Conservation (phyloP, 2,797 vertebrate genomes). For the Epinephelus coioides region DNA sequence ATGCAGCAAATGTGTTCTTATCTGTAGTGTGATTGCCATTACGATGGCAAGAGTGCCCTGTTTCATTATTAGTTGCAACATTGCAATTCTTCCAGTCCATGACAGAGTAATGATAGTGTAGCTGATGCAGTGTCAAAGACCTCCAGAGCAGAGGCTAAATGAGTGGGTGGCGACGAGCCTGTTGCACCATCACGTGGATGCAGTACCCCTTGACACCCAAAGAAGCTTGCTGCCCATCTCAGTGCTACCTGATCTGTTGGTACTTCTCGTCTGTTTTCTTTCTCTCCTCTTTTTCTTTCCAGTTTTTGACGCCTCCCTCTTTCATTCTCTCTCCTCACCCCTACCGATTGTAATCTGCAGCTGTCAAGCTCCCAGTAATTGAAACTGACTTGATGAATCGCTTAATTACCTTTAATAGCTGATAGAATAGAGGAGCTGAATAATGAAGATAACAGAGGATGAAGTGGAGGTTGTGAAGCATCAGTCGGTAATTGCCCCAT, state of each 20-base stretch:
- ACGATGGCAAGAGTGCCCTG: constrained; percentile 12
- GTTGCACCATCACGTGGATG: constrained; percentile 48
- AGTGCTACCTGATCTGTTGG: constrained; percentile 24
- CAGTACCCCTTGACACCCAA: constrained; percentile 35
- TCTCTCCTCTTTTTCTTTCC: constrained; percentile 24
- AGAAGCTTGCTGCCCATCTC: constrained; percentile 21
- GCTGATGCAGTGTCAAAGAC: constrained; percentile 48
- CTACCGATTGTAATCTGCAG: constrained; percentile 92
- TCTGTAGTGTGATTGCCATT: constrained; percentile 30
- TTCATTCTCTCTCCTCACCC: constrained; percentile 63
- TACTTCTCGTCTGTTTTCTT: constrained; percentile 44
- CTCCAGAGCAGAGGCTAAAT: constrained; percentile 51
- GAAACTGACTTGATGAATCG: constrained; percentile 96
- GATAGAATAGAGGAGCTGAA: constrained; percentile 91
- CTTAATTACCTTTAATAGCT: constrained; percentile 95
- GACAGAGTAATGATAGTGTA: constrained; percentile 63
- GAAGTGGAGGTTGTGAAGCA: constrained; percentile 84
- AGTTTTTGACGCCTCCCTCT: constrained; percentile 64
- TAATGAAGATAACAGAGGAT: constrained; percentile 90
- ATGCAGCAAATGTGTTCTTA: constrained; percentile 51
- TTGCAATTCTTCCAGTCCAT: constrained; percentile 42
- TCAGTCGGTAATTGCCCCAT: constrained; percentile 86
- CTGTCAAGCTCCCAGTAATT: constrained; percentile 94
- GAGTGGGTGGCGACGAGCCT: constrained; percentile 55
- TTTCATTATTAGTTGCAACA: constrained; percentile 57